Conservation (phyloP, 2,113 vertebrate species). For the Ptychochromis oligacanthus region DNA sequence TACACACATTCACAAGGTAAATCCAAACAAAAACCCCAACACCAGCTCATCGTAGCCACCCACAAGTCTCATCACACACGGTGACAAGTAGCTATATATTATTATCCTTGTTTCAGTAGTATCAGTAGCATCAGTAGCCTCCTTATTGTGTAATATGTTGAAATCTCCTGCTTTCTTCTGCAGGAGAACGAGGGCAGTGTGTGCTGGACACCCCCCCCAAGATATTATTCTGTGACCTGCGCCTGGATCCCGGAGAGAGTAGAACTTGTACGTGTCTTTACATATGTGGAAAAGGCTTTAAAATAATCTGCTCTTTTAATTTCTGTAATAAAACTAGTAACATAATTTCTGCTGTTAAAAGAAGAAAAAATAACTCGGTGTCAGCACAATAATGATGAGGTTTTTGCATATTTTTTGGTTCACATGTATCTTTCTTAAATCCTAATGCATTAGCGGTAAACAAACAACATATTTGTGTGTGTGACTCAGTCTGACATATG, state of each 20-base stretch:
- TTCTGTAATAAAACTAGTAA: neutral
- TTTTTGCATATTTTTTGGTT: neutral
- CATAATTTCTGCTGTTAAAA: neutral
- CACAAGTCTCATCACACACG: neutral
- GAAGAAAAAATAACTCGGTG: neutral
- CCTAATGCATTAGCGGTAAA: too few relatives aligned
- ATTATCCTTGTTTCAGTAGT: neutral
- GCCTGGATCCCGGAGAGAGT: constrained; percentile 94
- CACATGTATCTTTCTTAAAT: neutral
- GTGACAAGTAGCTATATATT: neutral
- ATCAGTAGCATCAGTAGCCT: too few relatives aligned
- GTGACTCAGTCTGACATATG: neutral
- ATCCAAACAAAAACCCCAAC: neutral
- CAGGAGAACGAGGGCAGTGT: constrained; percentile 97
- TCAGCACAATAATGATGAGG: neutral
- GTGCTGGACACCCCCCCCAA: constrained; percentile 97
- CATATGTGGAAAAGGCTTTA: too few relatives aligned
- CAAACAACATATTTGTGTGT: neutral
- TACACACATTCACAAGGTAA: neutral
- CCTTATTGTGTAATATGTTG: neutral
- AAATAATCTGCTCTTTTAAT: neutral
- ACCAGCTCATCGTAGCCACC: neutral
- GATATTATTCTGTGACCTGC: constrained; percentile 96
- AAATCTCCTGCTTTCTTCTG: constrained; percentile 6
- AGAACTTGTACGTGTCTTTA: constrained; percentile 84